phyloP scores from a whole-genome alignment of 1,140 invertebrate genomes.

The Drosophila gunungcola region DNA sequence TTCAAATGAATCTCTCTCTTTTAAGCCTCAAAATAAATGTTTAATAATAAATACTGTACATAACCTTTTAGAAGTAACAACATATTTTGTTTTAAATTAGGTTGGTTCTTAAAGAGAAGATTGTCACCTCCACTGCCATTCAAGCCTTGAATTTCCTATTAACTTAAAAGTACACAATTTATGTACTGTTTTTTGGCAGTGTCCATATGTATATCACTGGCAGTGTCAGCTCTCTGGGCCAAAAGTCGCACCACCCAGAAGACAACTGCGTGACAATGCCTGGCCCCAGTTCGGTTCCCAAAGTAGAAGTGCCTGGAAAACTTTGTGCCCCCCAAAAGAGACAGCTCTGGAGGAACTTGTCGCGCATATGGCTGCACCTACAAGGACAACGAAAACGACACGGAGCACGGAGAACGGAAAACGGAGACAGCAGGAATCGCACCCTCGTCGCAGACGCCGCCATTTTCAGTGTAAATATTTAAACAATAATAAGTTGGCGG shows the following conservation, averaged over 20 bases:
- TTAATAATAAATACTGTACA: too few species aligned
- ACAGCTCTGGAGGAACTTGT: conserved; percentile 23
- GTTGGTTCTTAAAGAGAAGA: too few species aligned
- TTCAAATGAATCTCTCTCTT: too few species aligned
- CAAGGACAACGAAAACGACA: conserved; percentile 30
- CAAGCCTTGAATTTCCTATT: too few species aligned
- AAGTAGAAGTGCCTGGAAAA: conserved; percentile 43
- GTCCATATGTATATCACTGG: conserved; percentile 16
- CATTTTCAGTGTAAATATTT: conserved; percentile 77
- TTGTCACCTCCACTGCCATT: too few species aligned
- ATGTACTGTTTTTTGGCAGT: neutral
- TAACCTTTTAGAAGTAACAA: too few species aligned
- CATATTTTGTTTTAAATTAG: too few species aligned
- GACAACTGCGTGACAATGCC: conserved; percentile 75
- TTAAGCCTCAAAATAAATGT: too few species aligned
- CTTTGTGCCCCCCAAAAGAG: conserved; percentile 34
- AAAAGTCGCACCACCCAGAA: conserved; percentile 39
- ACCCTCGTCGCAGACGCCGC: conserved; percentile 13
- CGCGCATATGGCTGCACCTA: conserved; percentile 59
- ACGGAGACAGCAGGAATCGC: conserved; percentile 28
- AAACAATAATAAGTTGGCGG: conserved; percentile 82
- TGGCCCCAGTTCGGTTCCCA: conserved; percentile 21
- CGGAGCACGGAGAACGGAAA: conserved; percentile 15
- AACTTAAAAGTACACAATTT: too few species aligned
- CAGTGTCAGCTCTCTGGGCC: conserved; percentile 25